phyloP scores from a whole-genome alignment of 2,113 vertebrate genomes.

The Zapus hudsonius region DNA sequence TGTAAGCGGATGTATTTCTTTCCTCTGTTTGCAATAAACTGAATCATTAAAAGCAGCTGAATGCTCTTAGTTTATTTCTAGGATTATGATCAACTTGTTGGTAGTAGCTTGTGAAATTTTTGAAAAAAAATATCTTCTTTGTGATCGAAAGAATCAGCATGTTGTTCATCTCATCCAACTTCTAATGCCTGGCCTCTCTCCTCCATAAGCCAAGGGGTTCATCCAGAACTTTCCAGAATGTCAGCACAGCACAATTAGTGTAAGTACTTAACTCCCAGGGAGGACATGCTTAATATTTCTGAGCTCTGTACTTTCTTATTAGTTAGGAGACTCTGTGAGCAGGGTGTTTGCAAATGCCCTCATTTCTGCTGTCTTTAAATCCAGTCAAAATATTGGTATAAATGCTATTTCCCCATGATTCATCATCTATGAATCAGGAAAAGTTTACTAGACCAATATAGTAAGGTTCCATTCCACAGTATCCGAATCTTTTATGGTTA shows the following conservation, averaged over 20 bases:
- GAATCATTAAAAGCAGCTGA: conserved; percentile 15
- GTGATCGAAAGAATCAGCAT: conserved; percentile 58
- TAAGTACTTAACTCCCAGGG: background rate
- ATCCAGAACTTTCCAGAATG: background rate
- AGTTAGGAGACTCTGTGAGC: background rate
- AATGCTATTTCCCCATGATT: background rate
- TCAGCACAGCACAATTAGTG: background rate
- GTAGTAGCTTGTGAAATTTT: conserved; percentile 58
- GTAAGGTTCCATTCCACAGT: background rate
- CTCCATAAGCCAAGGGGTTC: background rate
- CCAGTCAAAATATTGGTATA: background rate
- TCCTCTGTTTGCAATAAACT: background rate
- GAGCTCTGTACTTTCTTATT: background rate
- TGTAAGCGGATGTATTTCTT: conserved; percentile 29
- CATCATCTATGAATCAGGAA: background rate
- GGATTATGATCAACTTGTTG: background rate
- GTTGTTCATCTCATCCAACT: conserved; percentile 35
- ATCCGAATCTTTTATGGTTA: background rate
- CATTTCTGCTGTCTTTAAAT: background rate
- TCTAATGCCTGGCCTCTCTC: background rate
- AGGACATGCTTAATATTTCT: background rate
- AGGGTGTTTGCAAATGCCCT: background rate
- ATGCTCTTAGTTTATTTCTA: conserved; percentile 24
- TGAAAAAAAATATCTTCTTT: conserved; percentile 62
- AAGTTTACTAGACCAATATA: background rate